Base-by-base conservation (phyloP, 2,797 vertebrate genomes). In the Stomatorhinus walkeri region DNA sequence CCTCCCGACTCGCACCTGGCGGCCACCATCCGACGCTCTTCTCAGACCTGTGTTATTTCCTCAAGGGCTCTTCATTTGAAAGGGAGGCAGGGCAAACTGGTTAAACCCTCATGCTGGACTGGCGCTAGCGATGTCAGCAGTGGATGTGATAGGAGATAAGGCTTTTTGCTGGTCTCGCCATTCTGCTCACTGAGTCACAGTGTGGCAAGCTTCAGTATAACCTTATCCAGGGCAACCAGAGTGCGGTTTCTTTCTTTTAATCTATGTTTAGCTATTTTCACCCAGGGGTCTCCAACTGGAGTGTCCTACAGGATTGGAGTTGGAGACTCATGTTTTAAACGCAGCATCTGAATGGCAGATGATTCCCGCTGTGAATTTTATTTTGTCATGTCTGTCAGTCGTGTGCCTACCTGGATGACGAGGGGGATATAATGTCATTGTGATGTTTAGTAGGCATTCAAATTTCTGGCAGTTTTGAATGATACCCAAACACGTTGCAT, bases 1-100 rank as follows among this genome's bases (percentile, higher is more conserved):
- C 91, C 94, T 92, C 93, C 95, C 96, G 95, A 95, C 95, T 95
- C 95, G 92, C 94, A 95, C 95, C 95, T 96, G 96, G 94, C 95
- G 96, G 95, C 83, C 94, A 94, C 91, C 90, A 90, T 93, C 93
- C 94, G 94, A 94, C 94, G 94, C 93, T 94, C 94, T 96, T 96
- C 95, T 95, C 96, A 96, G 93, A 94, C 93, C 88, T 93, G 93
- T 88, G 1, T 93, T 94, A 94, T 95, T 97, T 96, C 96, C 96
- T 96, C 93, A 88, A 93, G 93, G 94, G 10, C 76, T 92, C 81
- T 88, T 88, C 91, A 46, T 85, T 12, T 79, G 83, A 19, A 24
- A 84, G 83, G 48, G 48, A 24, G 83, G n/a, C 9, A 7, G 43
- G 83, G 2, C 91, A 92, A 91, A 91, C 90, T 91, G 91, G 92